Base-by-base conservation (phyloP, 2,113 vertebrate species). In the Centrocercus urophasianus region DNA sequence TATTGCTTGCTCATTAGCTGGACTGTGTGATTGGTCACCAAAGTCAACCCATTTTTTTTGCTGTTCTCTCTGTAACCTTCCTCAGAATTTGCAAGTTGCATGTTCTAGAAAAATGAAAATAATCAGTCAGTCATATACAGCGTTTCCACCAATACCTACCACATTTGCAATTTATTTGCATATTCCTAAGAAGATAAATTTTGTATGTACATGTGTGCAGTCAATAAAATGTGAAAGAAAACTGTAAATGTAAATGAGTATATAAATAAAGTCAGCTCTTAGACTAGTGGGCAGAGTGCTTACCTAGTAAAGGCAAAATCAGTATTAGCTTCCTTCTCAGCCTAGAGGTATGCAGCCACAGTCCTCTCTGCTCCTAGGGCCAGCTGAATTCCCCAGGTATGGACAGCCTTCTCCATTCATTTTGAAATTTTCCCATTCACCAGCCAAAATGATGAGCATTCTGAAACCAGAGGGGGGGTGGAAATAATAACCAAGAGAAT, bases 41-140 rank as follows among this genome's bases (percentile, higher is more conserved):
- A 86, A 95, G 27, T 10, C 30, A 40, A 84, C 24, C 1, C 30
- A 27, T 52, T 24, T 54, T 72, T 87, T 48, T 45, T 78, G 32
- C 27, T 59, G 22, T 24, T 54, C 47, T 61, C 43, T 27, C 45
- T 50, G 59, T 36, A 78, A 54, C 60, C 50, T 38, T 63, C 16
- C 15, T 7, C 18, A 67, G 17, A 3, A 30, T 92, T 88, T 93
- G 85, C 60, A 74, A 83, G 17, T 15, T 52, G 6, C 11, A 25
- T 75, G 47, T 72, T 88, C 89, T 56, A 78, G 30, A 59, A 90
- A 93, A 86, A 92, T 67, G 7, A 78, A 42, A 89, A 60, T 70
- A 70, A 78, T 74, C 21, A 42, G n/a, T 81, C 52, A 67, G 36
- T 74, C 52, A 60, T 10, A 32, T 13, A 10, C 18, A 65, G 14